Conservation (phyloP, 2,888 invertebrate genomes). For the Glyphotaelius pellucidus region DNA sequence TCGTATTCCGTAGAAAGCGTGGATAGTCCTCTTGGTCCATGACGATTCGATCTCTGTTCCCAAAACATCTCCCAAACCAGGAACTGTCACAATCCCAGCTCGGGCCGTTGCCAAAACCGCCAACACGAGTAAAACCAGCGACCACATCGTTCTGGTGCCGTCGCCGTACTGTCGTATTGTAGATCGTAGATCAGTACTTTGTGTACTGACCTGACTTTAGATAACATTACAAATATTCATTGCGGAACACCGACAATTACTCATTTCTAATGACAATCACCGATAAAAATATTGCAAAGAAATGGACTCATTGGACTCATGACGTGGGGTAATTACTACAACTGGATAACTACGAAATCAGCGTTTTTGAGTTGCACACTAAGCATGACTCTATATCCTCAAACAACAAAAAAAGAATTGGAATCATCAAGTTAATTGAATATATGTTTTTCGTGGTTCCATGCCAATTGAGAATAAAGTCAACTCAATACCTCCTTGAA, state of each 20-base stretch:
- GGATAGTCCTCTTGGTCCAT: conserved; percentile 57
- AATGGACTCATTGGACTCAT: not conserved
- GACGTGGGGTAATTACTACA: too few relatives aligned
- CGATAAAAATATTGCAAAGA: not conserved
- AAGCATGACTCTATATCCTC: too few relatives aligned
- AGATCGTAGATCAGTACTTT: too few relatives aligned
- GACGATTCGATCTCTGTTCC: conserved; percentile 53
- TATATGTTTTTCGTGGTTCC: too few relatives aligned
- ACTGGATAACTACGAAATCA: too few relatives aligned
- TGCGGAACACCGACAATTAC: not conserved
- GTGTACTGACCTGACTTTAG: not conserved
- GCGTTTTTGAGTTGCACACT: too few relatives aligned
- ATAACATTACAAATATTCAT: too few relatives aligned
- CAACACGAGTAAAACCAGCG: not conserved
- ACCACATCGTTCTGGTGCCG: not conserved
- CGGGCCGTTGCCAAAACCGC: conserved; percentile 8
- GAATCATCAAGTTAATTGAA: too few relatives aligned
- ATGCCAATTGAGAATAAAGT: too few relatives aligned
- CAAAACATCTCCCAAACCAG: conserved; percentile 53
- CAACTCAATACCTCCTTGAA: too few relatives aligned
- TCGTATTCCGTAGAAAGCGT: conserved; percentile 58
- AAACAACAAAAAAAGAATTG: too few relatives aligned
- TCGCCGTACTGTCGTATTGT: not conserved
- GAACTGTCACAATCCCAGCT: conserved; percentile 32
- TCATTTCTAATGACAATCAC: not conserved